Conservation (phyloP, 2,888 invertebrate species). For the Philereme transversata region DNA sequence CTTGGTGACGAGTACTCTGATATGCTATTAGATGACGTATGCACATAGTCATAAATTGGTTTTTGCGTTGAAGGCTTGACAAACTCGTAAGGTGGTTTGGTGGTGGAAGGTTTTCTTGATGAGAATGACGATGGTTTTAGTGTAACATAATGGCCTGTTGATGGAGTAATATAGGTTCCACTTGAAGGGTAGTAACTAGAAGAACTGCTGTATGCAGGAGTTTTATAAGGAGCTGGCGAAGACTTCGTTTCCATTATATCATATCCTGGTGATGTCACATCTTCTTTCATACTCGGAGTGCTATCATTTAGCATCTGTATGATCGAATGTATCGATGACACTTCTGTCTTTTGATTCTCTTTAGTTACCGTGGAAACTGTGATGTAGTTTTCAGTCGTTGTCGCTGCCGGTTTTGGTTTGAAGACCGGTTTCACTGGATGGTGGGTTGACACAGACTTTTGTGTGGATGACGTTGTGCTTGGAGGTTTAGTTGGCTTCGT, state of each 20-base stretch:
- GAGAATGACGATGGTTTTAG: slow-evolving; percentile 64
- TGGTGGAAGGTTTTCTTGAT: slow-evolving; percentile 46
- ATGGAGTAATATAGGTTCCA: slow-evolving; percentile 68
- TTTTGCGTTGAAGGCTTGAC: slow-evolving; percentile 47
- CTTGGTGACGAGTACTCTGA: slow-evolving; percentile 63
- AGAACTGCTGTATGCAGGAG: slow-evolving; percentile 45
- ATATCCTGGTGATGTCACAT: slow-evolving; percentile 61
- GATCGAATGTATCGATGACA: slow-evolving; percentile 82
- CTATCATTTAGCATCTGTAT: slow-evolving; percentile 86
- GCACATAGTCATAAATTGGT: slow-evolving; percentile 49
- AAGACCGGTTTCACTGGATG: slow-evolving; percentile 81
- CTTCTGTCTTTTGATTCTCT: slow-evolving; percentile 68
- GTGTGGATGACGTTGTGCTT: slow-evolving; percentile 56
- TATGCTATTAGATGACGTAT: slow-evolving; percentile 66
- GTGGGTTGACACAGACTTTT: slow-evolving; percentile 71
- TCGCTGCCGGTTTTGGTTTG: slow-evolving; percentile 75
- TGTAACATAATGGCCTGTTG: slow-evolving; percentile 69
- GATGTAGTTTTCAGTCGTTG: slow-evolving; percentile 79
- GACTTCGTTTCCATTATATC: slow-evolving; percentile 70
- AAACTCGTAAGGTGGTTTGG: slow-evolving; percentile 47
- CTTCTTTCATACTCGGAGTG: slow-evolving; percentile 69
- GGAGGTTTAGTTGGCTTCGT: slow-evolving; percentile 73
- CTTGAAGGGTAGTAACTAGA: slow-evolving; percentile 50
- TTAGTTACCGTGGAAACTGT: slow-evolving; percentile 83
- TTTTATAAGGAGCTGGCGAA: slow-evolving; percentile 62